Evolutionary conservation across 2,888 invertebrate species (phyloP).

Genomic region (Eupithecia subumbrata): DNA sequence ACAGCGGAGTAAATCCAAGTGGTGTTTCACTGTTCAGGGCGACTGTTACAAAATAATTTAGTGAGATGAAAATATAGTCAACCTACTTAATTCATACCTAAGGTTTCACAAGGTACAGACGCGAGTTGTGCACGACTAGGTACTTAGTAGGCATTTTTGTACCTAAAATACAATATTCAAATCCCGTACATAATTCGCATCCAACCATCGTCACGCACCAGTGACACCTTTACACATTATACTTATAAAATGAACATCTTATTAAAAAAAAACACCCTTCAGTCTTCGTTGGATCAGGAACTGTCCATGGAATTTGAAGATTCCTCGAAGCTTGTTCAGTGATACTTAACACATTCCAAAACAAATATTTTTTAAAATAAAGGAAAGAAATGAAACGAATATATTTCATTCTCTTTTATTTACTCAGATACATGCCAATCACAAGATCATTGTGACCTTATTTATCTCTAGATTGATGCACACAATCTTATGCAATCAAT

Average conservation of each 20-base stretch:
- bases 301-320: conserved; percentile 4
- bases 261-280: conserved; percentile 3
- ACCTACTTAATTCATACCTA: neutral
- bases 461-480: conserved; percentile 6
- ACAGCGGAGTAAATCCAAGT: neutral
- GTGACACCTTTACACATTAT: conserved; percentile 3
- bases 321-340: neutral
- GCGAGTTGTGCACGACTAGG: neutral
- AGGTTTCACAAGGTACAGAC: neutral
- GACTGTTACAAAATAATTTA: neutral
- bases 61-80: neutral
- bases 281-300: conserved; percentile 21
- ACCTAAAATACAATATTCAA: neutral
- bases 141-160: neutral
- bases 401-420: conserved; percentile 33
- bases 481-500: conserved; percentile 28
- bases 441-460: conserved; percentile 19
- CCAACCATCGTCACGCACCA: neutral
- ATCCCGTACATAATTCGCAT: neutral
- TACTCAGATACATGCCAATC: conserved; percentile 22
- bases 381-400: conserved; percentile 38
- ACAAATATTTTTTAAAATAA: conserved; percentile 1
- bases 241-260: neutral
- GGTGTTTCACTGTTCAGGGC: neutral
- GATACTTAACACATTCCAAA: neutral